These are phyloP conservation scores for Cosmia trapezina DNA, from an alignment of 2,888 invertebrate genomes.

Conservation along the genomic window DNA sequence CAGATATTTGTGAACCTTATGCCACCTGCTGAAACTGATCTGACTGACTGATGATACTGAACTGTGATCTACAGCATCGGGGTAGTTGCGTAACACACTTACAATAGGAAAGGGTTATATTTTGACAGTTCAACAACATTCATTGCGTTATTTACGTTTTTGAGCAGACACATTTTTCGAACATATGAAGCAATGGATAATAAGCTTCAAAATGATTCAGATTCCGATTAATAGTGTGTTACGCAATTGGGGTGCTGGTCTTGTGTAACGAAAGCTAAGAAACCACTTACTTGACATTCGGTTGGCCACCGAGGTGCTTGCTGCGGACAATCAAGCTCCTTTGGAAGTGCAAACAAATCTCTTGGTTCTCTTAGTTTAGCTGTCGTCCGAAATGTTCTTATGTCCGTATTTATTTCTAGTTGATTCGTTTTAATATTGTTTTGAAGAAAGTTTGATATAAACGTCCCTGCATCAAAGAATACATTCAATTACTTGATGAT, in stretches of 20 bases:
- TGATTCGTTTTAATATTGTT: conserved; percentile 92
- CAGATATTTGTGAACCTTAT: conserved; percentile 13
- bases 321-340: conserved; percentile 93
- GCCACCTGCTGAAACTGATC: background rate
- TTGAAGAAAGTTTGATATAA: conserved; percentile 91
- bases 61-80: background rate
- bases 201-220: too few relatives aligned
- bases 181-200: too few relatives aligned
- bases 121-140: too few relatives aligned
- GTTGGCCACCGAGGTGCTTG: conserved; percentile 97
- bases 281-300: conserved; percentile 94
- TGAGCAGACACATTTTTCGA: too few relatives aligned
- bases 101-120: too few relatives aligned
- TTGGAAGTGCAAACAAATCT: conserved; percentile 93
- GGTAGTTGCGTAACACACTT: too few relatives aligned
- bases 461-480: conserved; percentile 85
- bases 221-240: too few relatives aligned
- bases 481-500: background rate
- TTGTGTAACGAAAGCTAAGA: background rate
- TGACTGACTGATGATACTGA: too few relatives aligned
- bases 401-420: conserved; percentile 92
- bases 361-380: conserved; percentile 93
- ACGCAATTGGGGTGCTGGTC: too few relatives aligned
- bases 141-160: too few relatives aligned
- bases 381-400: conserved; percentile 91